Percentiles rank a stretch among this genome's conserved stretches.
These are phyloP conservation scores for Sapajus apella DNA, from an alignment of 2,113 vertebrate genomes.

Conservation along the genomic window DNA sequence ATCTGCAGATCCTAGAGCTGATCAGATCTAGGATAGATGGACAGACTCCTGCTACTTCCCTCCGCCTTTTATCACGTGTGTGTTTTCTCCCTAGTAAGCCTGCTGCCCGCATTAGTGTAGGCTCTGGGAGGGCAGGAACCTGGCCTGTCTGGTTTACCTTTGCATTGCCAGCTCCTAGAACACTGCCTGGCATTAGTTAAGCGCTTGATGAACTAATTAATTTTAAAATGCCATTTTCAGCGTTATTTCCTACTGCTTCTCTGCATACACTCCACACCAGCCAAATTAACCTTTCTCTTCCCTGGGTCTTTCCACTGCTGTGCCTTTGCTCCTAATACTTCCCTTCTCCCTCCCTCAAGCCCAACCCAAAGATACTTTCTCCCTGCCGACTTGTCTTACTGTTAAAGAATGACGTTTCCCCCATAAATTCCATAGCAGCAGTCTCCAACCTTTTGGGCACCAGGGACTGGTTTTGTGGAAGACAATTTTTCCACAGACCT, in stretches of 20 bases:
- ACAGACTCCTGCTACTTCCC: rapidly evolving
- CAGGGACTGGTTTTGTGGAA: too few relatives aligned
- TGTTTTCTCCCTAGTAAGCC: not conserved
- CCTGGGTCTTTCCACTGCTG: not conserved
- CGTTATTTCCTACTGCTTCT: not conserved
- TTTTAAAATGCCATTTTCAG: not conserved
- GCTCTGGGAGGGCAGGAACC: not conserved
- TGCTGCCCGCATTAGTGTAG: rapidly evolving
- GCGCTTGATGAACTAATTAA: not conserved
- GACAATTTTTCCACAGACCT: too few relatives aligned
- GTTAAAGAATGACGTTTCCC: not conserved
- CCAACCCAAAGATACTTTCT: not conserved
- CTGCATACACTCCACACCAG: not conserved
- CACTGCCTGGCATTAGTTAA: not conserved
- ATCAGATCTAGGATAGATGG: too few relatives aligned
- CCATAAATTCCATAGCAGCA: not conserved
- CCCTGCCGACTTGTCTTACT: not conserved
- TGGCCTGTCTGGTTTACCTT: not conserved
- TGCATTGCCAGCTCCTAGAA: not conserved
- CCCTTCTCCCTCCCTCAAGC: not conserved
- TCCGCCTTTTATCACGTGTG: rapidly evolving
- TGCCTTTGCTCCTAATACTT: not conserved
- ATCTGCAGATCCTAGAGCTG: too few relatives aligned
- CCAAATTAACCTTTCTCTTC: not conserved
- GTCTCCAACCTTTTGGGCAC: too few relatives aligned